These are phyloP conservation scores for Rhombomys opimus DNA, from an alignment of 2,113 vertebrate genomes.

Conservation along the genomic window DNA sequence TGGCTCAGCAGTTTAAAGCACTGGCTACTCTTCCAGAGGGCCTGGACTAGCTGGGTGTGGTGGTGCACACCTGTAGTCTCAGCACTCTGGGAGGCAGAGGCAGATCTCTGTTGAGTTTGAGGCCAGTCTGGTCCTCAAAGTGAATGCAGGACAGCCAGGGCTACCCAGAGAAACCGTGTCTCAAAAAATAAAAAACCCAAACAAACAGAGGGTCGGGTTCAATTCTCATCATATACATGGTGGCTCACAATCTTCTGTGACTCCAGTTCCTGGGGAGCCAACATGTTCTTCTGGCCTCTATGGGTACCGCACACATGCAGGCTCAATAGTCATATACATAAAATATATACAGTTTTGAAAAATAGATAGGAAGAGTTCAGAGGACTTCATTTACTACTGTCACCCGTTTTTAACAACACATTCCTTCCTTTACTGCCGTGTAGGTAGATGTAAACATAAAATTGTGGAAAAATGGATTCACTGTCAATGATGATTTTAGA, in stretches of 20 bases:
- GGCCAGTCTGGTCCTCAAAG: too few species aligned
- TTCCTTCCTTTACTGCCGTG: not conserved
- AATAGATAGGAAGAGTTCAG: slow-evolving; percentile 47
- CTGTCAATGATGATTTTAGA: slow-evolving; percentile 93
- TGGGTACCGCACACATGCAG: not conserved
- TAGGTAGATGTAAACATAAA: slow-evolving; percentile 95
- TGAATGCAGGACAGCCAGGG: too few species aligned
- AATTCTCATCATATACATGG: not conserved
- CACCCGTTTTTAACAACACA: slow-evolving; percentile 3
- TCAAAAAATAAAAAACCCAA: too few species aligned
- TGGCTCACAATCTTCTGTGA: not conserved
- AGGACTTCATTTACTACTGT: slow-evolving; percentile 4
- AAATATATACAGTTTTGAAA: not conserved
- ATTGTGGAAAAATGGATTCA: slow-evolving; percentile 98
- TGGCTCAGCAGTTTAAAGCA: not conserved
- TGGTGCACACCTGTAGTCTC: too few species aligned
- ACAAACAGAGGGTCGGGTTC: not conserved
- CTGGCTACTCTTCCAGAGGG: not conserved
- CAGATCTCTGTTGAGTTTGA: too few species aligned
- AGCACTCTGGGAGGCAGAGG: too few species aligned
- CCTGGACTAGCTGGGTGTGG: not conserved
- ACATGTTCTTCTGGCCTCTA: not conserved
- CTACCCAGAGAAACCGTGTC: too few species aligned
- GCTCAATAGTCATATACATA: not conserved
- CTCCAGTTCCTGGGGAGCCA: not conserved